phyloP scores from a whole-genome alignment of 2,797 vertebrate species.

The Bradypodion ventrale region DNA sequence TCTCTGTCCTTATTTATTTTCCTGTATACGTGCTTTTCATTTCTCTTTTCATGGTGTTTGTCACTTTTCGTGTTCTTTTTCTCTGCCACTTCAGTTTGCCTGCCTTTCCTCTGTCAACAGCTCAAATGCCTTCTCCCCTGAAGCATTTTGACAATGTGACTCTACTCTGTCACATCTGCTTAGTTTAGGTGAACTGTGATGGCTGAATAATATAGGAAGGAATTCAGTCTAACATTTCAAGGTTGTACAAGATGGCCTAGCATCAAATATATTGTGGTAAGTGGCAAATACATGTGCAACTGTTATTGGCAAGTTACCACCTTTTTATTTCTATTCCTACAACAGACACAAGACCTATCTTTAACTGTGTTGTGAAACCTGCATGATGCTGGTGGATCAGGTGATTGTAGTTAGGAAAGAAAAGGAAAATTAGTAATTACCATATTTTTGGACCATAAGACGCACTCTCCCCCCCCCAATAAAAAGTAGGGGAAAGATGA shows the following conservation, averaged over 20 bases:
- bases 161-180: slow-evolving; percentile 9
- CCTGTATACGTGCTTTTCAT: background rate
- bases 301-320: background rate
- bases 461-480: too few relatives aligned
- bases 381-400: too few relatives aligned
- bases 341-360: background rate
- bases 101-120: slow-evolving; percentile 8
- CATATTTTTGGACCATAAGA: too few relatives aligned
- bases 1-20: background rate
- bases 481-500: too few relatives aligned
- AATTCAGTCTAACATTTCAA: slow-evolving; percentile 7
- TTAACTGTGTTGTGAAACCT: too few relatives aligned
- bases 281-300: background rate
- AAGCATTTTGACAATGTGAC: slow-evolving; percentile 15
- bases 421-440: too few relatives aligned
- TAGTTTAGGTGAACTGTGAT: slow-evolving; percentile 11
- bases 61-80: background rate
- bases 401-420: too few relatives aligned
- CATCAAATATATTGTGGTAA: background rate
- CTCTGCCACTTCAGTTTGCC: background rate
- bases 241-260: background rate
- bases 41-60: background rate
- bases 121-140: slow-evolving; percentile 5
- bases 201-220: slow-evolving; percentile 3
- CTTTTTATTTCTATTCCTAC: background rate